Evolutionary conservation across 2,113 vertebrate genomes (phyloP).

Genomic region (Dipodomys spectabilis): DNA sequence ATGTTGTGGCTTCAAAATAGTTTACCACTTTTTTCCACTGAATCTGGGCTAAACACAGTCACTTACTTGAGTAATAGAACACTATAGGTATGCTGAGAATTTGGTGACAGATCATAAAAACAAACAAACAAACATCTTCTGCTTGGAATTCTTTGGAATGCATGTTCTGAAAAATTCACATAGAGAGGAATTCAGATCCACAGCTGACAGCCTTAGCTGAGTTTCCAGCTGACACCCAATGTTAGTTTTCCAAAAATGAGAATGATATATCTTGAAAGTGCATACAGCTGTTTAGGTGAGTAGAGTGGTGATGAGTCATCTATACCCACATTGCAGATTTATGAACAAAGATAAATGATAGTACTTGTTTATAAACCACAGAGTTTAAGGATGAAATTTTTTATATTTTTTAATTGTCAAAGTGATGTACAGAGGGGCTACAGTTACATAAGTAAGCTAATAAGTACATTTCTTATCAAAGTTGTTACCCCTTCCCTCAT

Average conservation of each 20-base stretch:
- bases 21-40: not conserved
- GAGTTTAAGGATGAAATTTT: constrained; percentile 15
- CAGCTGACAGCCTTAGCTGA: not conserved
- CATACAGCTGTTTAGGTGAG: not conserved
- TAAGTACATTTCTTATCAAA: too few species aligned
- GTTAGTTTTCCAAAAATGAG: constrained; percentile 25
- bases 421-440: too few species aligned
- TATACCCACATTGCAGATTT: constrained; percentile 16
- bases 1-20: not conserved
- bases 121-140: constrained; percentile 26
- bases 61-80: constrained; percentile 37
- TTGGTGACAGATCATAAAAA: not conserved
- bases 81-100: not conserved
- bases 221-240: not conserved
- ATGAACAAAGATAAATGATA: constrained; percentile 9
- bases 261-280: constrained; percentile 9
- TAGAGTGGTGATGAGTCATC: constrained; percentile 11
- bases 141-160: not conserved
- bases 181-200: constrained; percentile 7
- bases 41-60: not conserved
- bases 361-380: constrained; percentile 18
- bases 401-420: not conserved
- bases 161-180: not conserved
- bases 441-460: too few species aligned
- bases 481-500: too few species aligned